A percentile compares a stretch with the other conserved stretches of the same genome.
These are phyloP conservation scores for Amphimallon solstitiale DNA, from an alignment of 2,888 invertebrate species.

Conservation along the genomic window DNA sequence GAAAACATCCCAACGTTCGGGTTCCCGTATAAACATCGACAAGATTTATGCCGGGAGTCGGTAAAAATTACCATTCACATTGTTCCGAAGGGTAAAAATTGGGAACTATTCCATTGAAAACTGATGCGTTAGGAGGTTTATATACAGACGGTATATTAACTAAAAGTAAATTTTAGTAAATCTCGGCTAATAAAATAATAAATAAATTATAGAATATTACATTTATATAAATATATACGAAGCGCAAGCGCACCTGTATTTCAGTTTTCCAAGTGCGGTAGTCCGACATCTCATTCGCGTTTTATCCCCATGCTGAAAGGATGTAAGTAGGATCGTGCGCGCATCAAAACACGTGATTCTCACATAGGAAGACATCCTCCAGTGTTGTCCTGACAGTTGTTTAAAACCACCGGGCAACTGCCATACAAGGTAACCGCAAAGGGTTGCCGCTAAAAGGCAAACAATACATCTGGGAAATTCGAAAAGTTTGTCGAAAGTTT, in stretches of 20 bases:
- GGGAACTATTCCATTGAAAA: neutral
- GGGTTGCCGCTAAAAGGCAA: neutral
- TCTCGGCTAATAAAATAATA: neutral
- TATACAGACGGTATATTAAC: neutral
- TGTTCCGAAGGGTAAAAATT: too few relatives aligned
- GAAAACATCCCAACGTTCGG: neutral
- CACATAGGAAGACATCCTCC: conserved; percentile 4
- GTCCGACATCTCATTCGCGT: conserved; percentile 51
- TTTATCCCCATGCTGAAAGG: conserved; percentile 44
- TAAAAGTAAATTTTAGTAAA: too few relatives aligned
- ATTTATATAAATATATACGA: conserved; percentile 29
- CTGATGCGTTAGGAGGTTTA: neutral
- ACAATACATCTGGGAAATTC: conserved; percentile 21
- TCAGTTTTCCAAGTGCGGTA: conserved; percentile 48
- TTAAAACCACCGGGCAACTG: conserved; percentile 28
- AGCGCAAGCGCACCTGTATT: conserved; percentile 47
- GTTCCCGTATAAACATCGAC: conserved; percentile 19
- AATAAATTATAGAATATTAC: conserved; percentile 8
- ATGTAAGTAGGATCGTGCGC: conserved; percentile 27
- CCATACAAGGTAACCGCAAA: neutral
- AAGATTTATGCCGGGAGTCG: conserved; percentile 10
- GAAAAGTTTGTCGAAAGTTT: conserved; percentile 14
- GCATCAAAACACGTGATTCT: conserved; percentile 23
- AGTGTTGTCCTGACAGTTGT: conserved; percentile 13
- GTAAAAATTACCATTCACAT: neutral